A percentile compares a stretch with the other conserved stretches of the same genome.
Conservation (phyloP, 2,113 vertebrate genomes). For the Cynoglossus semilaevis region DNA sequence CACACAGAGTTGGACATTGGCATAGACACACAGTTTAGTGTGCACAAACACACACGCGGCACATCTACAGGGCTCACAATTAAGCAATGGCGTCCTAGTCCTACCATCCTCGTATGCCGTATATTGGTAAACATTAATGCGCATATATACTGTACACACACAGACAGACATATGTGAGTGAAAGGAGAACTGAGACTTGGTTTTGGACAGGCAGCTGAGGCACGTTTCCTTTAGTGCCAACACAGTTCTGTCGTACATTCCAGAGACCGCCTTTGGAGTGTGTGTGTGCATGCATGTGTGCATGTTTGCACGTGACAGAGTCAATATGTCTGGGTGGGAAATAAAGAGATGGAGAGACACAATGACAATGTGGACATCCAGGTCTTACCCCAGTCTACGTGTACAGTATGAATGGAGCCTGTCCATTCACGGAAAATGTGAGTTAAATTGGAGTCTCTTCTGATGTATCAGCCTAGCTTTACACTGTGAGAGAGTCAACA, state of each 20-base stretch:
- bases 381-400: no score
- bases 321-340: conserved; percentile 39
- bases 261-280: conserved; percentile 73
- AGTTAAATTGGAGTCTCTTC: background rate
- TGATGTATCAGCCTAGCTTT: conserved; percentile 46
- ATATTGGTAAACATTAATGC: no score
- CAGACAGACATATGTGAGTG: conserved; percentile 24
- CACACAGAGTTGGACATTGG: conserved; percentile 59
- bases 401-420: no score
- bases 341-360: conserved; percentile 3
- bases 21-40: conserved; percentile 25
- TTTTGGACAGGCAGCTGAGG: conserved; percentile 69
- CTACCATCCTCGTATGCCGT: no score
- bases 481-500: conserved; percentile 70
- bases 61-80: no score
- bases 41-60: conserved; percentile 14
- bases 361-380: no score
- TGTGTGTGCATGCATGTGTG: conserved; percentile 17
- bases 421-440: no score
- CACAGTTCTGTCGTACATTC: conserved; percentile 69
- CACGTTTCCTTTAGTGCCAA: conserved; percentile 69
- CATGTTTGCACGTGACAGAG: conserved; percentile 49
- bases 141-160: background rate
- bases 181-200: conserved; percentile 39
- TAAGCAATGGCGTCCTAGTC: no score